Percentiles rank a stretch among this genome's conserved stretches.
Conservation (phyloP, 2,888 invertebrate species). For the Luperina nickerlii region DNA sequence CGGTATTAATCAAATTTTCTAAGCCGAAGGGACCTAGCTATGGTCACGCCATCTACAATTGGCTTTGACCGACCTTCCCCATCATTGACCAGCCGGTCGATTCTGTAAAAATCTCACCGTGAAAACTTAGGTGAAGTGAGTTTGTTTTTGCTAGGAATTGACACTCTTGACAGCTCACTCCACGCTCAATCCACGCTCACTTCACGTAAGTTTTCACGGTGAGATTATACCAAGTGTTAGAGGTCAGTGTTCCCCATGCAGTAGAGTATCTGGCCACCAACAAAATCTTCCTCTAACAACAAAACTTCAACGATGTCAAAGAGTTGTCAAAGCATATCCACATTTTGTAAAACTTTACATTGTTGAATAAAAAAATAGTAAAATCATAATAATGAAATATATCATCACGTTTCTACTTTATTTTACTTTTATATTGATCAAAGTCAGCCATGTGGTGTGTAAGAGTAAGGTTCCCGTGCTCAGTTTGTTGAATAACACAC, state of each 20-base stretch:
- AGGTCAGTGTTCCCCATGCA: background rate
- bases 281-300: background rate
- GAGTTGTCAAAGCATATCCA: slow-evolving; percentile 40
- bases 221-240: too few species aligned
- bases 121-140: too few species aligned
- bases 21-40: too few species aligned
- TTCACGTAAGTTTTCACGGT: too few species aligned
- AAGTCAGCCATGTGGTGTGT: slow-evolving; percentile 42
- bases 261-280: slow-evolving; percentile 29
- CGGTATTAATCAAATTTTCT: too few species aligned
- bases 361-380: slow-evolving; percentile 51
- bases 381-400: slow-evolving; percentile 64
- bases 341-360: slow-evolving; percentile 46
- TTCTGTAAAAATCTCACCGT: too few species aligned
- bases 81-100: too few species aligned
- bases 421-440: slow-evolving; percentile 40
- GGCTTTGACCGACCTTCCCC: too few species aligned
- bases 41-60: too few species aligned
- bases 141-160: too few species aligned
- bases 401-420: slow-evolving; percentile 43
- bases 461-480: slow-evolving; percentile 75
- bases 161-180: too few species aligned
- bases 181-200: too few species aligned
- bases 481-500: slow-evolving; percentile 67
- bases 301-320: slow-evolving; percentile 33